Evolutionary conservation across 1,140 invertebrate genomes (phyloP).

Genomic region (Drosophila ercepeae): DNA sequence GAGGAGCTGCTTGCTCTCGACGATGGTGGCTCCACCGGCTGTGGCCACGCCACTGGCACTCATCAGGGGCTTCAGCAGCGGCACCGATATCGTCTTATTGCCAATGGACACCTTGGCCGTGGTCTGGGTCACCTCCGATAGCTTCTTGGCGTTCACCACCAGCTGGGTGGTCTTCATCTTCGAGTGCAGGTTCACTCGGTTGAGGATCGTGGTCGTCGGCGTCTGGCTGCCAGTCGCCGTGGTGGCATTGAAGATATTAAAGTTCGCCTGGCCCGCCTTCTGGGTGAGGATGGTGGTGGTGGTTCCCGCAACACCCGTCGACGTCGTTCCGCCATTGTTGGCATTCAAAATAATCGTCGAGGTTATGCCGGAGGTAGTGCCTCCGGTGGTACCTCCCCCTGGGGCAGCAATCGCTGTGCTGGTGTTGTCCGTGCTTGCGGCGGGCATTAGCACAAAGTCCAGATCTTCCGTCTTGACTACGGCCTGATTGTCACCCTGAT

Average conservation of each 20-base stretch:
- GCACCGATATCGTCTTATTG: constrained; percentile 87
- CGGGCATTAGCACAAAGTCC: constrained; percentile 53
- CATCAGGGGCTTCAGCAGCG: constrained; percentile 85
- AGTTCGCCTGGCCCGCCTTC: constrained; percentile 40
- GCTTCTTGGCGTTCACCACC: constrained; percentile 72
- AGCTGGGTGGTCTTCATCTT: constrained; percentile 66
- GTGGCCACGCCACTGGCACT: constrained; percentile 51
- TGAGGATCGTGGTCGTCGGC: constrained; percentile 47
- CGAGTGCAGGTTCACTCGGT: constrained; percentile 59
- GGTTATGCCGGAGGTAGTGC: not conserved
- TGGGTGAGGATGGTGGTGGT: constrained; percentile 44
- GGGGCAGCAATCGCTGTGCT: not conserved
- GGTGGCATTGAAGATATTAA: constrained; percentile 51
- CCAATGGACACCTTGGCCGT: constrained; percentile 85
- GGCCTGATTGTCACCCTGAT: constrained; percentile 16
- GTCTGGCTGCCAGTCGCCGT: constrained; percentile 20
- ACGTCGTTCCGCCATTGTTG: constrained; percentile 32
- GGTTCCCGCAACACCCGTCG: not conserved
- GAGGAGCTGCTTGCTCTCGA: constrained; percentile 64
- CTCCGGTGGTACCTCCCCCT: not conserved
- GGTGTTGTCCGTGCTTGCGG: constrained; percentile 2
- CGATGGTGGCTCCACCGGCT: constrained; percentile 63
- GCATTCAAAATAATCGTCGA: constrained; percentile 23
- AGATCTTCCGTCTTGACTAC: constrained; percentile 45
- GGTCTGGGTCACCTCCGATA: constrained; percentile 73